Conservation (phyloP, 2,797 vertebrate species). For the Avahi laniger region DNA sequence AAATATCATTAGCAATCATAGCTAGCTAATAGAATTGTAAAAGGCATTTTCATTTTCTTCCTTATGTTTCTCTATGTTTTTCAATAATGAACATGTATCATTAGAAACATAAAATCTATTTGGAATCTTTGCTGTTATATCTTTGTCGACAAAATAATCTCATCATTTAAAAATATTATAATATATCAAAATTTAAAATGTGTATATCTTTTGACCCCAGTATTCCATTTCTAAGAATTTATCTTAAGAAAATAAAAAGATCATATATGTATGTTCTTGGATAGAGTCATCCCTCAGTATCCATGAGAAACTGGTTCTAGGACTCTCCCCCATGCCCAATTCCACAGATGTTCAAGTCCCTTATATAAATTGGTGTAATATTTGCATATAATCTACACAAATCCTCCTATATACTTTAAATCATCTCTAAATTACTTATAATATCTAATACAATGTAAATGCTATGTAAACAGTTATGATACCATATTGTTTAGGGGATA, state of each 20-base stretch:
- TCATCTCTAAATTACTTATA: neutral
- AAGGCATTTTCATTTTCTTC: neutral
- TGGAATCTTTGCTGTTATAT: neutral
- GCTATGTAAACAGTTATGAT: neutral
- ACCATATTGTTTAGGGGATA: neutral
- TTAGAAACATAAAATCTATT: neutral
- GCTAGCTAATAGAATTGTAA: neutral
- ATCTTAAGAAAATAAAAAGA: neutral
- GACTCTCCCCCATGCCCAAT: neutral
- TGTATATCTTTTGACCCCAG: neutral
- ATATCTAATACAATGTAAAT: neutral
- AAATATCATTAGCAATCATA: neutral
- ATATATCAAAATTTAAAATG: neutral
- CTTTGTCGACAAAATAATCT: neutral
- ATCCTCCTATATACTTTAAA: neutral
- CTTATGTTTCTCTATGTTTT: neutral
- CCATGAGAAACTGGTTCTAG: neutral
- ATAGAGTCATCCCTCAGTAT: neutral
- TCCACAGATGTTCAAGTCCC: neutral
- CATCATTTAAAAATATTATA: neutral
- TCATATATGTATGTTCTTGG: neutral
- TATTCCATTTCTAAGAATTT: conserved; percentile 14
- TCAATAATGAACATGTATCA: neutral
- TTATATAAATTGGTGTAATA: neutral
- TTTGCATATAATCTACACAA: neutral